These are phyloP conservation scores for Catocala fraxini DNA, from an alignment of 2,888 invertebrate genomes.

Conservation along the genomic window DNA sequence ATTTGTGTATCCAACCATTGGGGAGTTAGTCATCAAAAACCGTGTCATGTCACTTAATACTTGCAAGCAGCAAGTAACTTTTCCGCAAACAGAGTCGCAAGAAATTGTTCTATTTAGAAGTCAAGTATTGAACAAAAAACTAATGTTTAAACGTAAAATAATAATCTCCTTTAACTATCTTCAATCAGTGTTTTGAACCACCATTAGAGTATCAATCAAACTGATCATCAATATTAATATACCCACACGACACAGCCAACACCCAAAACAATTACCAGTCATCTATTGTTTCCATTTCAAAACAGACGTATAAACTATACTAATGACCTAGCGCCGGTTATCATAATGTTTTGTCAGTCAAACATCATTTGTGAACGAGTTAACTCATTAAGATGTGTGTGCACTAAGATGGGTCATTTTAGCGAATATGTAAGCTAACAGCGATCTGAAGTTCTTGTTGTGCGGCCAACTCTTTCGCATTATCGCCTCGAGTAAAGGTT, in stretches of 20 bases:
- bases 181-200: not conserved
- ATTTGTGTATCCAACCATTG: too few relatives aligned
- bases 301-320: conserved; percentile 30
- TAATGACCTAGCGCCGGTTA: conserved; percentile 31
- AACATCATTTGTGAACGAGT: conserved; percentile 39
- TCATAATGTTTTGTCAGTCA: conserved; percentile 37
- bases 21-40: too few relatives aligned
- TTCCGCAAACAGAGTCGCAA: too few relatives aligned
- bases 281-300: conserved; percentile 36
- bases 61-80: too few relatives aligned
- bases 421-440: conserved; percentile 36
- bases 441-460: conserved; percentile 55
- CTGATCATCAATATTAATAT: conserved; percentile 23
- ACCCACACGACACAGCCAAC: conserved; percentile 14
- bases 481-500: conserved; percentile 64
- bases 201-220: not conserved
- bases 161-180: too few relatives aligned
- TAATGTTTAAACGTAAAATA: too few relatives aligned
- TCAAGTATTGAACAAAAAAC: too few relatives aligned
- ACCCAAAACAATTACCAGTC: conserved; percentile 30
- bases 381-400: conserved; percentile 33
- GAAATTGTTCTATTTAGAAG: too few relatives aligned
- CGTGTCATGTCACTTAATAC: too few relatives aligned
- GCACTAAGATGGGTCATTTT: conserved; percentile 34
- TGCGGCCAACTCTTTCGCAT: conserved; percentile 42